Evolutionary conservation across 2,888 invertebrate genomes (phyloP).

Genomic region (Cheilosia impressa): DNA sequence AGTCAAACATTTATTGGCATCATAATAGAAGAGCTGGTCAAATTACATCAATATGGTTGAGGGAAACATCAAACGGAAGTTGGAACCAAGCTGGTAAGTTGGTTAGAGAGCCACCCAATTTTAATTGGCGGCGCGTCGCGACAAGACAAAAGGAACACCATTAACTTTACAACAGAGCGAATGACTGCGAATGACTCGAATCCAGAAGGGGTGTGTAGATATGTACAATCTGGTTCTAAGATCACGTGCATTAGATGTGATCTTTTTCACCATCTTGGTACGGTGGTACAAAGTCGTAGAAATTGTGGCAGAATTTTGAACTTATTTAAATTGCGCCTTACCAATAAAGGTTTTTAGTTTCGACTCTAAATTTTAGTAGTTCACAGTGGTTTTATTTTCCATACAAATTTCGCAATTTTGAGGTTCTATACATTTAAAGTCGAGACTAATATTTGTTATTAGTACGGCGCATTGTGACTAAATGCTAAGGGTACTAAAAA

Average conservation of each 20-base stretch:
- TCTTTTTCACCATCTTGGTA: background rate
- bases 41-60: background rate
- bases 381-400: too few species aligned
- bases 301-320: too few species aligned
- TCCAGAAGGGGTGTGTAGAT: background rate
- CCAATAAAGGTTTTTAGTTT: too few species aligned
- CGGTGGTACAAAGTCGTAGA: background rate
- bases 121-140: background rate
- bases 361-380: too few species aligned
- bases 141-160: background rate
- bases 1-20: constrained; percentile 3
- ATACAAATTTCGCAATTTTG: too few species aligned
- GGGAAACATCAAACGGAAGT: constrained; percentile 13
- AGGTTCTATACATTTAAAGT: too few species aligned
- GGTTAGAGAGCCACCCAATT: background rate
- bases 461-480: too few species aligned
- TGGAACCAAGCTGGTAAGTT: background rate
- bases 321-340: too few species aligned
- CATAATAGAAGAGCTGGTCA: background rate
- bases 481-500: too few species aligned
- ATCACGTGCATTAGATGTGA: background rate
- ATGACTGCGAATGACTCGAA: background rate
- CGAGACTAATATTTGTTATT: too few species aligned
- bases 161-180: background rate
- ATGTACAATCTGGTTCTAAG: background rate